Conservation (phyloP, 2,888 invertebrate genomes). For the Prosapia bicincta region DNA sequence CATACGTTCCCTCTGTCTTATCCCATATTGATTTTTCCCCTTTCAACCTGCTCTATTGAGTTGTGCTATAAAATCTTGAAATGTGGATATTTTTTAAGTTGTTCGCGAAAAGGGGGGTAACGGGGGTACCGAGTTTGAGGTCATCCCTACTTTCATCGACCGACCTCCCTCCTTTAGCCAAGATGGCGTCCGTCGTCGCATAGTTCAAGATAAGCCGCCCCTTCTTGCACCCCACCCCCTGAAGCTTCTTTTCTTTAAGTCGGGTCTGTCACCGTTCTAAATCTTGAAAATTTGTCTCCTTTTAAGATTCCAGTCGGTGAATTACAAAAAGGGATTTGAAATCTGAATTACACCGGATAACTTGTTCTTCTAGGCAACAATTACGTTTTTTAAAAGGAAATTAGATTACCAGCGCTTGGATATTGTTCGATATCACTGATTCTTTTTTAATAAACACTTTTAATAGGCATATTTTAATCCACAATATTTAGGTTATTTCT, state of each 20-base stretch:
- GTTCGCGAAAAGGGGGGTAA: background rate
- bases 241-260: background rate
- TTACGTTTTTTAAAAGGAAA: too few species aligned
- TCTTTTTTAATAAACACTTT: too few species aligned
- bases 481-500: too few species aligned
- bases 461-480: too few species aligned
- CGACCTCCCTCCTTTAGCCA: background rate
- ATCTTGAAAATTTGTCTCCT: background rate
- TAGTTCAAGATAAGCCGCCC: background rate
- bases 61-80: background rate
- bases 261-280: background rate
- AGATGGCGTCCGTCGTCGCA: slow-evolving; percentile 2
- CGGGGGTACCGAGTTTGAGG: background rate
- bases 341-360: too few species aligned
- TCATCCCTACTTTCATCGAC: slow-evolving; percentile 2
- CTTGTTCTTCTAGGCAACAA: too few species aligned
- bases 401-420: too few species aligned
- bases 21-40: background rate
- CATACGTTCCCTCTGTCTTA: too few species aligned
- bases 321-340: too few species aligned
- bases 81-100: background rate
- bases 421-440: too few species aligned
- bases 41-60: background rate
- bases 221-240: background rate
- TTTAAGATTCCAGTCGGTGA: background rate